These are phyloP conservation scores for Bilobella aurantiaca DNA, from an alignment of 1,140 invertebrate species.

Conservation along the genomic window DNA sequence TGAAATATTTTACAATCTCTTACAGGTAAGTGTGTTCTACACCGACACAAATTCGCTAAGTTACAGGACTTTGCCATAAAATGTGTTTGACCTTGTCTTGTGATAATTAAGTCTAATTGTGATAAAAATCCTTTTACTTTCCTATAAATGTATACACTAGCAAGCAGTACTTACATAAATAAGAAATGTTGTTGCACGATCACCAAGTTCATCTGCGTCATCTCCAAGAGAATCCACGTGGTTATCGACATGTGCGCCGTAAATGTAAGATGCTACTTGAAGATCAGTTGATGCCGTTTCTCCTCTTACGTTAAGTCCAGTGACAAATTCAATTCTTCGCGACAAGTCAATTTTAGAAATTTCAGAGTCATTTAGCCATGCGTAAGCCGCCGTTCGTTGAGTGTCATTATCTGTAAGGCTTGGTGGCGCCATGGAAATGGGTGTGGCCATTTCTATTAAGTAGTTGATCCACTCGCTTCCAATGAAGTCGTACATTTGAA, in stretches of 20 bases:
- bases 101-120: too few relatives aligned
- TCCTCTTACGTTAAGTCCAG: conserved; percentile 18
- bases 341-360: conserved; percentile 13
- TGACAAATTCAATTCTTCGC: conserved; percentile 7
- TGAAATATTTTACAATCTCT: too few relatives aligned
- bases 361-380: conserved; percentile 29
- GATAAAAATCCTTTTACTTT: too few relatives aligned
- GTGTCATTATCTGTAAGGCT: conserved; percentile 15
- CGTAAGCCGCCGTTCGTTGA: conserved; percentile 29
- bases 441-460: conserved; percentile 27
- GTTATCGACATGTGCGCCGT: conserved; percentile 1
- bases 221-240: conserved; percentile 17
- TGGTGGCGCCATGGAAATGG: conserved; percentile 26
- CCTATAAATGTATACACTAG: too few relatives aligned
- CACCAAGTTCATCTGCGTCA: background rate
- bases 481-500: conserved; percentile 29
- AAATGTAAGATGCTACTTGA: conserved; percentile 3
- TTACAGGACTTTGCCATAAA: too few relatives aligned
- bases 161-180: conserved; percentile 25
- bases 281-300: conserved; percentile 3
- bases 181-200: conserved; percentile 19
- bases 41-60: too few relatives aligned
- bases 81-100: too few relatives aligned
- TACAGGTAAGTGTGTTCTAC: too few relatives aligned
- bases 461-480: conserved; percentile 24